These are phyloP conservation scores for Dione juno DNA, from an alignment of 2,888 invertebrate genomes.

Conservation along the genomic window DNA sequence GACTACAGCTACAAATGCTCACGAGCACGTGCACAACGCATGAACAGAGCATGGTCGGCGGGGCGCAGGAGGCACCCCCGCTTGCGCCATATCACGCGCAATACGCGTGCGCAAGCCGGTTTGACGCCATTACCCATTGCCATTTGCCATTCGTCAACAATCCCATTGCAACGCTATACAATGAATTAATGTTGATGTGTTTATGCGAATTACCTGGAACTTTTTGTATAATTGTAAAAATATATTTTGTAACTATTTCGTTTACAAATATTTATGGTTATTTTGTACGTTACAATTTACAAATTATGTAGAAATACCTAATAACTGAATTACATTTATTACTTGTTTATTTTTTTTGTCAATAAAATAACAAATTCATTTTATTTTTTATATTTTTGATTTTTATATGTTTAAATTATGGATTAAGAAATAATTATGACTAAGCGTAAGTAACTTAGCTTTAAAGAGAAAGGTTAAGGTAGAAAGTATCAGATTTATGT, in stretches of 20 bases:
- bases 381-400: no score
- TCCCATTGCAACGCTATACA: constrained; percentile 28
- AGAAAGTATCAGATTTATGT: constrained; percentile 6
- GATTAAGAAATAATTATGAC: no score
- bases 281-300: not conserved
- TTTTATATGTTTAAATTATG: no score
- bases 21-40: constrained; percentile 73
- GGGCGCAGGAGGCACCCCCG: constrained; percentile 41
- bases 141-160: constrained; percentile 33
- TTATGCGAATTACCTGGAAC: constrained; percentile 18
- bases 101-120: constrained; percentile 65
- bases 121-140: constrained; percentile 37
- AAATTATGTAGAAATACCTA: not conserved
- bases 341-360: no score
- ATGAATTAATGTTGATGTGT: constrained; percentile 19
- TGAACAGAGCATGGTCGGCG: constrained; percentile 62
- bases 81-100: constrained; percentile 48
- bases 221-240: no score
- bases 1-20: constrained; percentile 64
- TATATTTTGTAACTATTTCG: not conserved
- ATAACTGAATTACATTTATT: no score
- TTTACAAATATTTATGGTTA: no score
- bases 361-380: no score
- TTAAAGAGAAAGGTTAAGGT: constrained; percentile 18
- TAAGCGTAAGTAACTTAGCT: no score